phyloP scores from a whole-genome alignment of 2,113 vertebrate genomes.

The Aleadryas rufinucha region DNA sequence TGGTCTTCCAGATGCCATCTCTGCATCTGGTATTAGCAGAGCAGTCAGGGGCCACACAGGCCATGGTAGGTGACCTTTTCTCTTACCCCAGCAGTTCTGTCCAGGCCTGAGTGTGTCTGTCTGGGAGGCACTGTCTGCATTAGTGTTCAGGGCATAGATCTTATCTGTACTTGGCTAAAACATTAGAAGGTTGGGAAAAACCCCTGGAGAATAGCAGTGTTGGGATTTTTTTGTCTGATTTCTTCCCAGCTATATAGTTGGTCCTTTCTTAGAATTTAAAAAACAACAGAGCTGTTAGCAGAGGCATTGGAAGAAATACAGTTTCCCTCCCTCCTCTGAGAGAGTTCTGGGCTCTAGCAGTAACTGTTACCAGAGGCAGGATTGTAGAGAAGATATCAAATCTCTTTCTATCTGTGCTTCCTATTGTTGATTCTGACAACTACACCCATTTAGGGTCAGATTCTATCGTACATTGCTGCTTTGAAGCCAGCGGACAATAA shows the following conservation, averaged over 20 bases:
- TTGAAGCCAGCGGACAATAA: slow-evolving; percentile 24
- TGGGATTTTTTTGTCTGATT: not conserved
- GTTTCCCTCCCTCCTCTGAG: not conserved
- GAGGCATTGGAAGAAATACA: not conserved
- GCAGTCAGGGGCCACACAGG: not conserved
- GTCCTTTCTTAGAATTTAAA: not conserved
- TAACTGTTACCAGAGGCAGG: not conserved
- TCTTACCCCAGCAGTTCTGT: not conserved
- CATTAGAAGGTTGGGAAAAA: not conserved
- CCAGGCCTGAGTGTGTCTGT: not conserved
- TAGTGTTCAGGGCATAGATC: not conserved
- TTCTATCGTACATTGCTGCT: not conserved
- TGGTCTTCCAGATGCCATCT: not conserved
- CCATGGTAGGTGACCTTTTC: not conserved
- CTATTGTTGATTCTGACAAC: slow-evolving; percentile 22
- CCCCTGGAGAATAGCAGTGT: not conserved
- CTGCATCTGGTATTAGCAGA: not conserved
- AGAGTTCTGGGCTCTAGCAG: not conserved
- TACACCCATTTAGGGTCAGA: slow-evolving; percentile 5
- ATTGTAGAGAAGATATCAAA: not conserved
- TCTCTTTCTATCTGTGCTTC: slow-evolving; percentile 9
- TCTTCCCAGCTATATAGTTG: not conserved
- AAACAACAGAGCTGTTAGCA: not conserved
- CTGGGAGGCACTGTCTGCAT: not conserved
- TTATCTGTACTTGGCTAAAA: not conserved